Evolutionary conservation across 2,888 invertebrate species (phyloP), one percentile per base, ranked within the genome.

Genomic region (Morpho achilles): DNA sequence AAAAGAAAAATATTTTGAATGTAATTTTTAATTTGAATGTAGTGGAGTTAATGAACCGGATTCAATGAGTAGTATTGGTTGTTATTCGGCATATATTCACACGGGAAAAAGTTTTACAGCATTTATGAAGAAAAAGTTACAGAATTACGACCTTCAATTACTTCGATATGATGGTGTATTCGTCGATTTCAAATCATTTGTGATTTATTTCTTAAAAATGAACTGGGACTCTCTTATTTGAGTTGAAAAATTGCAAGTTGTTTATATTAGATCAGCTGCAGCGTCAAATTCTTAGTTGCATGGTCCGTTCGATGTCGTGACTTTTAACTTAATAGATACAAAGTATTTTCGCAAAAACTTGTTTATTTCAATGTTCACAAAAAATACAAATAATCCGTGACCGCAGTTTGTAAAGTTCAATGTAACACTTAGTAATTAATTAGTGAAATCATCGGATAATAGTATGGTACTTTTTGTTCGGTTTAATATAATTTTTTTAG

Each of bases 371-470:
- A 10, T 49, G 46, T 42, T 16, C 10, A 50, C 50, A 41, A 56
- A 56, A 56, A 55, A 58, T 57, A 45, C 41, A 62, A 60, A 58
- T 56, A 62, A 53, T 53, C 60, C 58, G 60, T 62, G 58, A 58
- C 57, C 44, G 47, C 42, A 32, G 54, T 58, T 60, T 44, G 50
- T 50, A 44, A 54, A 40, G 46, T 23, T 54, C 54, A 56, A 50
- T 61, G 58, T 54, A 42, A 59, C 51, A 48, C 10, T 51, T 46
- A 44, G 7, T 49, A 57, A 48, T 49, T 59, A 62, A 59, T 59
- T 57, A 51, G 44, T 48, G 52, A 62, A 62, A 60, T 49, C 52
- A 55, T 51, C 39, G 6, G 8, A 10, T 48, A 54, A 54, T 41
- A 42, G 42, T n/a, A 7, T 10, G 22, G 9, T 32, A 2, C 8